Evolutionary conservation across 35 echinoderm and acorn worm species (phyloP), one percentile per base, ranked within the genome.

Genomic region (Heliocidaris erythrogramma): DNA sequence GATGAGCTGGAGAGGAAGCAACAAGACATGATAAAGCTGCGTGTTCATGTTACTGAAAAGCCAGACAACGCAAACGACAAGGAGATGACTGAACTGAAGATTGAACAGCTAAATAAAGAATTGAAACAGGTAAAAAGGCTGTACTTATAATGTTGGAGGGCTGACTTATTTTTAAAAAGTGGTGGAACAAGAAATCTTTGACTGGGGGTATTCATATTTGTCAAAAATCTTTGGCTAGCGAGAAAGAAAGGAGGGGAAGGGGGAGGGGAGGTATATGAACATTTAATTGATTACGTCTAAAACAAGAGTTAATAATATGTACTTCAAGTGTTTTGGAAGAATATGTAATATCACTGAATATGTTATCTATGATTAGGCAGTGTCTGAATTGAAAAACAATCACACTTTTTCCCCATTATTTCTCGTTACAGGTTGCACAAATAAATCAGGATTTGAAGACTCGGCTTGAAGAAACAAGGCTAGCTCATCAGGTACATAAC

Each of bases 1-100:
- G 29, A 49, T 30, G 91, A 92, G n/a, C 48, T 59, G 10, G 48
- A 49, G 27, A 59, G 30, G 50, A 92, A 92, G 32, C 91, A 30
- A 30, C n/a, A 59, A 59, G 91, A 92, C n/a, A 56, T 92, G 0
- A 59, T 92, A 11, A 92, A 92, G 91, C 91, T 92, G 2, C 31
- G n/a, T 30, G 91, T 30, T 13, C 17, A 59, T 30, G n/a, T 92
- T 13, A 48, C 11, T 48, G 48, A 59, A 29, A 92, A 21, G 48
- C 91, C 91, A 30, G 91, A 92, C 9, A 48, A 50, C 0, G 49
- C 16, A 2, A 48, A 13, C 29, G 30, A 52, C 49, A 13, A 92
- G 48, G 48, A 48, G 48, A 50, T 30, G 48, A 32, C 27, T 24
- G 47, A 92, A 59, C 13, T 92, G 48, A 56, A n/a, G 11, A 92